A percentile compares a stretch with the other conserved stretches of the same genome.
Conservation (phyloP, 2,888 invertebrate genomes). For the Chymomyza amoena region DNA sequence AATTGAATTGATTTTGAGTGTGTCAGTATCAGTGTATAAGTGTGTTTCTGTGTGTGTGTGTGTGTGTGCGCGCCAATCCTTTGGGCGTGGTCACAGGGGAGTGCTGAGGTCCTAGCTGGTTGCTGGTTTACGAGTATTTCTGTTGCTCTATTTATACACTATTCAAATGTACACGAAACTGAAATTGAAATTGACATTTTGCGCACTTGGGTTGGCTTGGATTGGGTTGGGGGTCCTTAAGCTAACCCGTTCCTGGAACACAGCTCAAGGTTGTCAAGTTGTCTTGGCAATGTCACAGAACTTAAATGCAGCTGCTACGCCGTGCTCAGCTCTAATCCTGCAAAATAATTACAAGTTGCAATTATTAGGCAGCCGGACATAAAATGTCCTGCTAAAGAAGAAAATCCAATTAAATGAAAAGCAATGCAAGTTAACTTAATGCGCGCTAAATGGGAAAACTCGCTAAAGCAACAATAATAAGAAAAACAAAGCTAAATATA, state of each 20-base stretch:
- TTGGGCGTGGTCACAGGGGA: background rate
- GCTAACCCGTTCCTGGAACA: background rate
- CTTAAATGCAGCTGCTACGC: constrained; percentile 27
- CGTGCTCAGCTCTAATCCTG: constrained; percentile 36
- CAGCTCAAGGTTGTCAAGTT: background rate
- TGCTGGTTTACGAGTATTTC: background rate
- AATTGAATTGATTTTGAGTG: constrained; percentile 42
- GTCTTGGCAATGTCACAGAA: background rate
- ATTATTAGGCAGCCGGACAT: constrained; percentile 54
- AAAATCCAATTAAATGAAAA: constrained; percentile 70
- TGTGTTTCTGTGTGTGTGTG: background rate
- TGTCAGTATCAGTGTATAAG: background rate
- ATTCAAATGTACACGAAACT: background rate
- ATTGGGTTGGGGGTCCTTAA: background rate
- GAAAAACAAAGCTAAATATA: background rate
- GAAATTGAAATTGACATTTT: constrained; percentile 55
- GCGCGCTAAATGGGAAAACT: constrained; percentile 39
- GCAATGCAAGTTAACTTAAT: constrained; percentile 44
- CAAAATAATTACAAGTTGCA: constrained; percentile 68
- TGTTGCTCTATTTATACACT: background rate
- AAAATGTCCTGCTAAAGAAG: constrained; percentile 39
- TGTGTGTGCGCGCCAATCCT: background rate
- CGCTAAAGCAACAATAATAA: background rate
- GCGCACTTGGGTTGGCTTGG: constrained; percentile 11
- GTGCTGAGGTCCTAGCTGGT: background rate